Base-by-base conservation (phyloP, 1,140 invertebrate genomes). In the Uloborus diversus region DNA sequence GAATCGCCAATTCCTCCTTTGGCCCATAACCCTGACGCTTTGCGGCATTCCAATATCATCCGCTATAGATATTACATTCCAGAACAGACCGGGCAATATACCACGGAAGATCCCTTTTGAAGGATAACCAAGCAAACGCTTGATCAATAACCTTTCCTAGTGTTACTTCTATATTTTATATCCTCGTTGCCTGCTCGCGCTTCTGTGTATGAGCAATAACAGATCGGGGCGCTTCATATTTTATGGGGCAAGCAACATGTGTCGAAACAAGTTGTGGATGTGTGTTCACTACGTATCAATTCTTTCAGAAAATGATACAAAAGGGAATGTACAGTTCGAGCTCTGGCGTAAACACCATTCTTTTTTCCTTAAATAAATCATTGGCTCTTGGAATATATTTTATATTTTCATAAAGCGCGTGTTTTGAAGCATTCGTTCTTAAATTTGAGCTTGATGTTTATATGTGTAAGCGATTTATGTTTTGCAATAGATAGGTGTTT, bases 131-230 rank as follows among this genome's bases (percentile, higher is more conserved):
- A 75, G 64, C 37, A 64, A 75, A 28, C 27, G 37, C 47, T 66
- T 78, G 73, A 78, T 78, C 73, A 78, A 78, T 78, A 78, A 56
- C 73, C 35, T 32, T 62, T 27, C 49, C 73, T 37, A 65, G 73
- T 62, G 70, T 73, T 66, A 66, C 49, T 66, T 78, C 61, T 78
- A 65, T 78, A 78, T 78, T 78, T 78, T 51, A 78, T 65, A 42
- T 57, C 42, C 47, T 37, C 59, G 32, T 33, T 75, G 42, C 71
- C 59, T 71, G 27, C 53, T 42, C 69, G 32, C 66, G 53, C 56
- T 27, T 51, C 33, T 73, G 53, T 61, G 27, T 64, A 20, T 30
- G 35, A 78, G 61, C 73, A 78, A 78, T 78, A 78, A 66, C 73
- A 66, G 59, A 75, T 64, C 71, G 62, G 20, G 30, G 20, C 42